Conservation (phyloP, 2,797 vertebrate species). For the Catamblyrhynchus diadema region DNA sequence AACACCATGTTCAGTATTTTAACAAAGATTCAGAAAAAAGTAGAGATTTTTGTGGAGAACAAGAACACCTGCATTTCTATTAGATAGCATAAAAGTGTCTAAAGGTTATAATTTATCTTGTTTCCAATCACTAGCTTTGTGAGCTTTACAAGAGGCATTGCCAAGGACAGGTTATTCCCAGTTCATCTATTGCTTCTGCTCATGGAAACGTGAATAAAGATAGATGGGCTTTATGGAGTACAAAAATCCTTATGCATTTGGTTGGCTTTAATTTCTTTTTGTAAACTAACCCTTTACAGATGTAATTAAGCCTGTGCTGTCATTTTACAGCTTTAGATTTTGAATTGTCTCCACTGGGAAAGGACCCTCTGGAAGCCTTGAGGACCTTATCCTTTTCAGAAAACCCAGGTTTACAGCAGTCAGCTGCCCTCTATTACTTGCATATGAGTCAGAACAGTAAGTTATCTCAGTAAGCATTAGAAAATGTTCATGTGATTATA, state of each 20-base stretch:
- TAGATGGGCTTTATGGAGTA: background rate
- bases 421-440: constrained; percentile 78
- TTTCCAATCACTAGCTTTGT: background rate
- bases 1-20: background rate
- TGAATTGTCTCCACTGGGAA: constrained; percentile 67
- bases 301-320: background rate
- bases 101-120: constrained; percentile 14
- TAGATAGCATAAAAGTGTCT: background rate
- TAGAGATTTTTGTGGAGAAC: background rate
- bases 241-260: background rate
- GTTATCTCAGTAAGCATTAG: constrained; percentile 36
- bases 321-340: constrained; percentile 62
- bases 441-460: constrained; percentile 81
- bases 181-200: background rate
- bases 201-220: background rate
- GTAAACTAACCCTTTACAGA: background rate
- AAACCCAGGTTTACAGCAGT: constrained; percentile 74
- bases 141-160: background rate
- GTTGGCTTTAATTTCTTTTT: background rate
- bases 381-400: constrained; percentile 77
- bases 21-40: background rate
- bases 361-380: constrained; percentile 69
- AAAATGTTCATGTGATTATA: background rate
- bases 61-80: background rate
- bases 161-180: background rate